phyloP scores from a whole-genome alignment of 2,113 vertebrate genomes.

The Lipotes vexillifer region DNA sequence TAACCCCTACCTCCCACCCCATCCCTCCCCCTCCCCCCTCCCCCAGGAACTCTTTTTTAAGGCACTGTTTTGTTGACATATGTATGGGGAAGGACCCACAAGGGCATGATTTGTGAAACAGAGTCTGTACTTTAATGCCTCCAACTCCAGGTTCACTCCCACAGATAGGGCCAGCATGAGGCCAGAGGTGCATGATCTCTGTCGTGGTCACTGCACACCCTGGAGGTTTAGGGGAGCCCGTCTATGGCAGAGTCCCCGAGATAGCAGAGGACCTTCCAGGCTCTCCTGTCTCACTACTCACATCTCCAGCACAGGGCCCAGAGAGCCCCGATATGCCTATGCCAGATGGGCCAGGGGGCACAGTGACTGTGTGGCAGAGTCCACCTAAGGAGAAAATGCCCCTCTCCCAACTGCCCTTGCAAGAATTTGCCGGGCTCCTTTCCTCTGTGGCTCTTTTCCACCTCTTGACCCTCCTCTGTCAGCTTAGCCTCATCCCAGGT shows the following conservation, averaged over 20 bases:
- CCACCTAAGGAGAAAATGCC: neutral
- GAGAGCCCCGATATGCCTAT: neutral
- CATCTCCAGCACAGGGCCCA: neutral
- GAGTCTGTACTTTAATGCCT: neutral
- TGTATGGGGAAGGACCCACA: neutral
- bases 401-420: neutral
- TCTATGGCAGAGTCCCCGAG: neutral
- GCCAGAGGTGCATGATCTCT: neutral
- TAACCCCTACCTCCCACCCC: neutral
- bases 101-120: neutral
- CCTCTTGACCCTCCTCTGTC: neutral
- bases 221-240: neutral
- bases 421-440: neutral
- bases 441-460: neutral
- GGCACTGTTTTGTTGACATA: neutral
- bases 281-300: neutral
- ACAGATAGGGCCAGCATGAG: neutral
- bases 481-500: neutral
- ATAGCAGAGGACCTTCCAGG: neutral
- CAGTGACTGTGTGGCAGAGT: neutral
- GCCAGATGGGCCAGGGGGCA: neutral
- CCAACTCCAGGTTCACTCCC: neutral
- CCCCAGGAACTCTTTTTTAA: neutral
- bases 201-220: fast-evolving
- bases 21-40: neutral